A percentile compares a stretch with the other conserved stretches of the same genome.
phyloP scores from a whole-genome alignment of 1,140 invertebrate species.

The Bombus vancouverensis region DNA sequence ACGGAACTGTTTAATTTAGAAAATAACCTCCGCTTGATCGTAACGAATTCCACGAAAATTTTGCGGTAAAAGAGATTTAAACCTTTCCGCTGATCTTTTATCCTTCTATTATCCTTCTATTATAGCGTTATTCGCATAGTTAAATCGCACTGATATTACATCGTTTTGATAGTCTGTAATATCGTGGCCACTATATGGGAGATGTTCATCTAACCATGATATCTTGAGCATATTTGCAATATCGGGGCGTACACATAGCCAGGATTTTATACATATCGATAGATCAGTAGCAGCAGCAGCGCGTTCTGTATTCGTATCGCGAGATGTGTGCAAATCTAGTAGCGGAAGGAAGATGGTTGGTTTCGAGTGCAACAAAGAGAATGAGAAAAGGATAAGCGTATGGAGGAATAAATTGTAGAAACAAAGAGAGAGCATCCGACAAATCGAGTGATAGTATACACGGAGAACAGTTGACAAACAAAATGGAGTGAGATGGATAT shows the following conservation, averaged over 20 bases:
- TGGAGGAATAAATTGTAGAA: conserved; percentile 19
- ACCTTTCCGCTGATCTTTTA: not conserved
- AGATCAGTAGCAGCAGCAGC: conserved; percentile 18
- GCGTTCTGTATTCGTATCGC: conserved; percentile 10
- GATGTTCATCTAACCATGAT: conserved; percentile 16
- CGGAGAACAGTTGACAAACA: conserved; percentile 38
- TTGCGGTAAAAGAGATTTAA: not conserved
- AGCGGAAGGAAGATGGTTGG: conserved; percentile 34
- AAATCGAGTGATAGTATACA: conserved; percentile 24
- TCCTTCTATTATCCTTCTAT: not conserved
- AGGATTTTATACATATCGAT: conserved; percentile 62
- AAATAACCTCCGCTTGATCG: conserved; percentile 7
- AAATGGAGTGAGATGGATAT: conserved; percentile 58
- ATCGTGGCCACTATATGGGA: not conserved
- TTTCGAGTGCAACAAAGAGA: conserved; percentile 8
- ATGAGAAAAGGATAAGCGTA: not conserved
- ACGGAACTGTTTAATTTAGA: conserved; percentile 5
- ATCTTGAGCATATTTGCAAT: conserved; percentile 25
- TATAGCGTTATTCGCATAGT: not conserved
- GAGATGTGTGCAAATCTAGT: conserved; percentile 42
- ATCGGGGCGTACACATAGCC: conserved; percentile 10
- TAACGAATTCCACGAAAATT: not conserved
- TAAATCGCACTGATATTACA: not conserved
- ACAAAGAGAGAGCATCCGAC: conserved; percentile 31
- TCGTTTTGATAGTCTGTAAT: not conserved